Evolutionary conservation across 2,113 vertebrate species (phyloP).

Genomic region (Candoia aspera): DNA sequence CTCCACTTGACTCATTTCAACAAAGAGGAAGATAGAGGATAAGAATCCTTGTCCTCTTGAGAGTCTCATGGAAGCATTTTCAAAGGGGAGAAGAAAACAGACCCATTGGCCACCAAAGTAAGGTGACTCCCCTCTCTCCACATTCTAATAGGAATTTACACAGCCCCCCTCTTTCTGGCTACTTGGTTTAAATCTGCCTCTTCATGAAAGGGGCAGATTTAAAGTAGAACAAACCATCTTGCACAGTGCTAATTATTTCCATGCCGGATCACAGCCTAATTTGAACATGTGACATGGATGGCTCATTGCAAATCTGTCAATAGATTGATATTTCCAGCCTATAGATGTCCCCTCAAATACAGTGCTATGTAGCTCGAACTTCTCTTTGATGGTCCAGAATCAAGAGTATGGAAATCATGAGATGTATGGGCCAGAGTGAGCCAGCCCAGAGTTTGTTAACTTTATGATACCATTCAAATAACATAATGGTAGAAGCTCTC

Average conservation of each 20-base stretch:
- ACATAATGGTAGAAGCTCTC: neutral
- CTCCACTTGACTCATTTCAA: too few relatives aligned
- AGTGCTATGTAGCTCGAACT: neutral
- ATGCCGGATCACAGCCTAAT: neutral
- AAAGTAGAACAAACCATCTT: neutral
- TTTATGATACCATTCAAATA: neutral
- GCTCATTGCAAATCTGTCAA: neutral
- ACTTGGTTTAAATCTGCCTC: neutral
- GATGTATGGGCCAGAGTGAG: neutral
- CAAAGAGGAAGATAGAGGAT: too few relatives aligned
- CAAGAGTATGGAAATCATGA: neutral
- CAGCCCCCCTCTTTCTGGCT: neutral
- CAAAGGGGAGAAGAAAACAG: too few relatives aligned
- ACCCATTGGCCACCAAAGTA: too few relatives aligned
- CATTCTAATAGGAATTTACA: too few relatives aligned
- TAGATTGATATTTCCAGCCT: neutral
- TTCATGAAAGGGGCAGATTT: neutral
- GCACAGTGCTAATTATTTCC: neutral
- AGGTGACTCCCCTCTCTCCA: too few relatives aligned
- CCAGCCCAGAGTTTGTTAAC: neutral
- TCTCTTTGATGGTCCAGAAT: neutral
- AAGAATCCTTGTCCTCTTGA: too few relatives aligned
- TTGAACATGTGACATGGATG: neutral
- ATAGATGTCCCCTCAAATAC: neutral
- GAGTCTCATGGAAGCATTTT: too few relatives aligned